Conservation (phyloP, 2,888 invertebrate species). For the Gymnoscelis rufifasciata region DNA sequence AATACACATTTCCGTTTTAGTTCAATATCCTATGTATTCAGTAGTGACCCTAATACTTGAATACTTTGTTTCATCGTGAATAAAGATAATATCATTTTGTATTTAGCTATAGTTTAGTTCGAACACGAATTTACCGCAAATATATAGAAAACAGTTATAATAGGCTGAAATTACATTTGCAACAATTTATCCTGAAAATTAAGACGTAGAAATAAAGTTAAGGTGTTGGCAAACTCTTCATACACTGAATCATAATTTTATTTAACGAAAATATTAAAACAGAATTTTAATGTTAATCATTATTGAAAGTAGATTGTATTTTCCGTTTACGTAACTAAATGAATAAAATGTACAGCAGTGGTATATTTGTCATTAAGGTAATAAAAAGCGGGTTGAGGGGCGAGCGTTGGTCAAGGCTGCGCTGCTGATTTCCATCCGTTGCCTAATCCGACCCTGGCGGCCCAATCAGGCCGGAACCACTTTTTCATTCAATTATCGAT, state of each 20-base stretch:
- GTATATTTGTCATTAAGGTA: conserved; percentile 34
- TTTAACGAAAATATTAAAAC: no score
- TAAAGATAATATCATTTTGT: background rate
- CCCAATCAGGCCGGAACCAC: conserved; percentile 74
- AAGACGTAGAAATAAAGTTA: no score
- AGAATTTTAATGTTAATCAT: no score
- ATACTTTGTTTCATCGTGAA: background rate
- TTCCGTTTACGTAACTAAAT: conserved; percentile 27
- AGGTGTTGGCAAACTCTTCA: no score
- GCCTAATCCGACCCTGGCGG: conserved; percentile 72
- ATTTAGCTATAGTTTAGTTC: background rate
- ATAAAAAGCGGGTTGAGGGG: conserved; percentile 62
- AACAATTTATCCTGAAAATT: no score
- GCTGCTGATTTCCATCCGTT: conserved; percentile 63
- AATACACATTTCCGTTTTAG: conserved; percentile 44
- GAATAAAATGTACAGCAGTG: conserved; percentile 17
- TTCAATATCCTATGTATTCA: conserved; percentile 36
- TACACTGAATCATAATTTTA: no score
- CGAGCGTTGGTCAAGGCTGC: conserved; percentile 63
- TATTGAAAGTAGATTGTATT: no score
- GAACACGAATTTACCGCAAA: no score
- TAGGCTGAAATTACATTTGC: no score
- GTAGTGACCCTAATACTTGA: conserved; percentile 34
- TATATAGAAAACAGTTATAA: no score
- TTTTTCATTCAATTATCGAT: conserved; percentile 63